Base-by-base conservation (phyloP, 1,140 invertebrate genomes). In the Lanistes nyassanus region DNA sequence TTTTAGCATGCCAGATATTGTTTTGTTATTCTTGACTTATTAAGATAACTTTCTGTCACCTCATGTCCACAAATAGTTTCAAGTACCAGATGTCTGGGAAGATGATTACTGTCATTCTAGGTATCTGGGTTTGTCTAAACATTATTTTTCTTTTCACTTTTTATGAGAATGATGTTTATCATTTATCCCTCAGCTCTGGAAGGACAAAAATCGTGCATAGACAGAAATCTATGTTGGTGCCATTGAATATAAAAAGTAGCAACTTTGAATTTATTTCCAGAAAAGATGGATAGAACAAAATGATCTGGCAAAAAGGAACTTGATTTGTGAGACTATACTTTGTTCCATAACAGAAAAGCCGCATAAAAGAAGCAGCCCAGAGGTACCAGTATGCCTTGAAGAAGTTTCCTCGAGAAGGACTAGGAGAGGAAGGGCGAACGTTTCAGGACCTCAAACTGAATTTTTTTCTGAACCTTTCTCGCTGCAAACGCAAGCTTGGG, bases 371-470 rank as follows among this genome's bases (percentile, higher is more conserved):
- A 88, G 96, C 97, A 0, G 94, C 96, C 0, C 95, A 98, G 89
- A 91, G 97, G n/a, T 98, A 97, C 89, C 93, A 95, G 70, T 98
- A 99, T 86, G 97, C 97, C 0, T 88, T 98, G 72, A 95, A 96
- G 85, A 98, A 98, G 88, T 96, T 98, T 81, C 92, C 92, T 29
- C 73, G 90, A 75, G 90, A 93, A 37, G 89, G 91, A 58, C 81
- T 91, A 67, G 90, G 92, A 56, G 88, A 89, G 69, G 87, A 88
- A 72, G 79, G 76, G 0, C 79, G 80, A 56, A 93, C 95, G 2
- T 97, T 98, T 86, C 91, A 93, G 71, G 95, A 97, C 86, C 90
- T 98, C 36, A 93, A 94, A 80, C 93, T 96, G 36, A 97, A 97
- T 87, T 93, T 98, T 76, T 90, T 97, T 80, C 91, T 98, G 7